Conservation (phyloP, 64 coral and sea anemone species). For the Actinia equina region DNA sequence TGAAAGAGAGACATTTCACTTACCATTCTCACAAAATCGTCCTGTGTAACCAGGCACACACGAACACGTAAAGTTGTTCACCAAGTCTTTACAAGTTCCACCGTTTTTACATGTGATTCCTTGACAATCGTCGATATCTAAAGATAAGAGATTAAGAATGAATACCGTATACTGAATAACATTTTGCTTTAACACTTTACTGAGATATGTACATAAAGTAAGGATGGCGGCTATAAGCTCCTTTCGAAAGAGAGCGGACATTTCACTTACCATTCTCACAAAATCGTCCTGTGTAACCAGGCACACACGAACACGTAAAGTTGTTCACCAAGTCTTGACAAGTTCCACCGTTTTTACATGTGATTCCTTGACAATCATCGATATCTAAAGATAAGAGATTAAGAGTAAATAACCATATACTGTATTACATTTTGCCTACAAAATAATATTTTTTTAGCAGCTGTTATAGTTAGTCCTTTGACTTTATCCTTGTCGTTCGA, state of each 20-base stretch:
- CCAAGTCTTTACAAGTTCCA: neutral
- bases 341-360: conserved; percentile 17
- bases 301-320: neutral
- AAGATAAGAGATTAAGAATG: neutral
- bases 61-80: neutral
- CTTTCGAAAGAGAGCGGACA: too few relatives aligned
- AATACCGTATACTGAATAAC: too few relatives aligned
- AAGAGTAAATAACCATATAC: too few relatives aligned
- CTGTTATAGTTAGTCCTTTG: too few relatives aligned
- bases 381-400: neutral
- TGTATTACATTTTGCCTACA: too few relatives aligned
- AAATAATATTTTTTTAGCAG: too few relatives aligned
- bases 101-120: neutral
- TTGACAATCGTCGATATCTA: conserved; percentile 2
- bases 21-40: neutral
- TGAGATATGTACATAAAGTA: too few relatives aligned
- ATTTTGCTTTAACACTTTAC: too few relatives aligned
- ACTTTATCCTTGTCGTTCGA: too few relatives aligned
- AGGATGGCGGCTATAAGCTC: too few relatives aligned
- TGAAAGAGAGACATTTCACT: neutral
- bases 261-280: conserved; percentile 13
- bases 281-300: neutral
- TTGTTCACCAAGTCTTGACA: conserved; percentile 1
- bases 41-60: conserved; percentile 9
- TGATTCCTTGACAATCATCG: conserved; percentile 6